phyloP scores from a whole-genome alignment of 2,888 invertebrate species.

The Meghimatium bilineatum region DNA sequence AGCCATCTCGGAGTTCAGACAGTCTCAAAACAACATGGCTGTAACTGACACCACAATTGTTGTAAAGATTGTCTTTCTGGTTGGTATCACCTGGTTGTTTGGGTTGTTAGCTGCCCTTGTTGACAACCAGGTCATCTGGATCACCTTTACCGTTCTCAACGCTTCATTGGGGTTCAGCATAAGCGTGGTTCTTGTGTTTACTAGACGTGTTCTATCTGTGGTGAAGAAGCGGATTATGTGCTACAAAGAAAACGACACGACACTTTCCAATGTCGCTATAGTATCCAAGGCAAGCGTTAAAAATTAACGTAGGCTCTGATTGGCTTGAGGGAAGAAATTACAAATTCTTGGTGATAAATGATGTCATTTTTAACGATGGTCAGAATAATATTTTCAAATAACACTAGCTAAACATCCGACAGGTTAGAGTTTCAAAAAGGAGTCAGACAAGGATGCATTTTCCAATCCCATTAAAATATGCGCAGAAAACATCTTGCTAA shows the following conservation, averaged over 20 bases:
- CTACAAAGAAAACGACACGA: conserved; percentile 13
- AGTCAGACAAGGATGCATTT: too few relatives aligned
- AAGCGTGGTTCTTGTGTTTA: conserved; percentile 49
- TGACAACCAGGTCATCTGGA: conserved; percentile 44
- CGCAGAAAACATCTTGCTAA: too few relatives aligned
- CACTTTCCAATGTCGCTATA: neutral
- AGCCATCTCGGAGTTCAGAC: conserved; percentile 41
- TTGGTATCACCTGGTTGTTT: conserved; percentile 54
- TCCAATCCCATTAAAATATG: too few relatives aligned
- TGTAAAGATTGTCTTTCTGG: conserved; percentile 52
- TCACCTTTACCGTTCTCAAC: conserved; percentile 52
- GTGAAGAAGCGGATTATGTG: conserved; percentile 29
- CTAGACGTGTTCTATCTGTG: conserved; percentile 36
- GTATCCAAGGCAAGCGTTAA: neutral
- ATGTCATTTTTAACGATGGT: too few relatives aligned
- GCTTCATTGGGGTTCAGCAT: conserved; percentile 52
- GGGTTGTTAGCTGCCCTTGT: conserved; percentile 52
- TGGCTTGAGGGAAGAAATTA: too few relatives aligned
- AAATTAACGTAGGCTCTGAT: neutral
- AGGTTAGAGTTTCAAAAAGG: too few relatives aligned
- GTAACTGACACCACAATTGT: conserved; percentile 47
- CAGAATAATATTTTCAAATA: too few relatives aligned
- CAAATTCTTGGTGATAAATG: too few relatives aligned
- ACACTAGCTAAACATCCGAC: too few relatives aligned
- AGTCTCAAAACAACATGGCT: conserved; percentile 20